These are phyloP conservation scores for Chiloscyllium plagiosum DNA, from an alignment of 2,113 vertebrate genomes.

Conservation along the genomic window DNA sequence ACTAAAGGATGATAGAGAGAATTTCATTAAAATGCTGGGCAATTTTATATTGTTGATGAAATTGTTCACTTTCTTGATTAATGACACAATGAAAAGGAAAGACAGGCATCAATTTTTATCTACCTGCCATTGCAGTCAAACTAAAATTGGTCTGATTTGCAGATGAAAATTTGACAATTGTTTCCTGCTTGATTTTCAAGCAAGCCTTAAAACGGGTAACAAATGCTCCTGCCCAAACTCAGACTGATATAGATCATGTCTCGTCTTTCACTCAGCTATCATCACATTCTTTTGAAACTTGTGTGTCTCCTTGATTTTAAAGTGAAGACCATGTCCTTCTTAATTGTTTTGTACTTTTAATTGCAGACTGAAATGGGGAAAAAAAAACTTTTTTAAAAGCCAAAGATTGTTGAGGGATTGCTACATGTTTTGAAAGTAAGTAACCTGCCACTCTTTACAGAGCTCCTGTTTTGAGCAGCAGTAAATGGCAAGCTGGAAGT, in stretches of 20 bases:
- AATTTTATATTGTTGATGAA: slow-evolving; percentile 10
- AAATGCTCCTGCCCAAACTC: background rate
- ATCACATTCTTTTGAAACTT: background rate
- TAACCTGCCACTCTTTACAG: too few species aligned
- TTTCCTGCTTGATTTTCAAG: background rate
- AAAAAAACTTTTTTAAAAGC: too few species aligned
- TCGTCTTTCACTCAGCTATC: background rate
- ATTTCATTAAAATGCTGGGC: slow-evolving; percentile 4
- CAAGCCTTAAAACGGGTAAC: background rate
- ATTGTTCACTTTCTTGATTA: background rate
- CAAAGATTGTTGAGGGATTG: too few species aligned
- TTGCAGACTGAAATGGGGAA: too few species aligned
- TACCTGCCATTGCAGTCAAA: background rate
- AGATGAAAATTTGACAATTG: background rate
- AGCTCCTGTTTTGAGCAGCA: too few species aligned
- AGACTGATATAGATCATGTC: background rate
- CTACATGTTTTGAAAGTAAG: too few species aligned
- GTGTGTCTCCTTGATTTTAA: too few species aligned
- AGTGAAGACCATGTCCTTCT: too few species aligned
- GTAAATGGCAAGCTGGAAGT: too few species aligned
- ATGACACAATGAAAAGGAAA: background rate
- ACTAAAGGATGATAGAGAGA: background rate
- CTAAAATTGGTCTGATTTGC: background rate
- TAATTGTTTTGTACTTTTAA: too few species aligned
- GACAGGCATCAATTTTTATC: background rate